phyloP scores from a whole-genome alignment of 2,888 invertebrate species.

The Euzophera pinguis region DNA sequence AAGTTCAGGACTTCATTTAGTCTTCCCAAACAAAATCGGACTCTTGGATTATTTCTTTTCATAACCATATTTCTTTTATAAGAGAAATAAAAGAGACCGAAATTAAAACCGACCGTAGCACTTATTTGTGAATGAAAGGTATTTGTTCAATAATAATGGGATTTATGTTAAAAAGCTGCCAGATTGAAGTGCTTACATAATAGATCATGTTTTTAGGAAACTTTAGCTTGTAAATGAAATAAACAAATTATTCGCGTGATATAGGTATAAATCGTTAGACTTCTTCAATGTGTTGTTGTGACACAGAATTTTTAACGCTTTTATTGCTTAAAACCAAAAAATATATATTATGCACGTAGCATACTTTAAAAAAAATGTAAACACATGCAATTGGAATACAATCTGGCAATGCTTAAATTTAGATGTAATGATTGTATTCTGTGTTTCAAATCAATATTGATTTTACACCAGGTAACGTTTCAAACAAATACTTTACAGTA shows the following conservation, averaged over 20 bases:
- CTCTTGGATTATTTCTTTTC: conserved; percentile 6
- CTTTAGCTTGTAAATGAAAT: conserved; percentile 19
- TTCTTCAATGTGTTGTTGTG: too few species aligned
- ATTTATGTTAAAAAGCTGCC: conserved; percentile 35
- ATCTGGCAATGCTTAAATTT: too few species aligned
- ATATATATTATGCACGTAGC: too few species aligned
- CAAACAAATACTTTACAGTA: too few species aligned
- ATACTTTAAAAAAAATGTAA: too few species aligned
- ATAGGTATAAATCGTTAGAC: conserved; percentile 11
- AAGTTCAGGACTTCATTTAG: conserved; percentile 4
- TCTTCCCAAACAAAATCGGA: not conserved
- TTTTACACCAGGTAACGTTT: too few species aligned
- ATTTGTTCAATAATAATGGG: conserved; percentile 42
- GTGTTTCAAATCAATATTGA: too few species aligned
- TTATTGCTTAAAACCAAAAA: too few species aligned
- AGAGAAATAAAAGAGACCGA: not conserved
- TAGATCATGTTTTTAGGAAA: conserved; percentile 38
- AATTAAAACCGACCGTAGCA: conserved; percentile 12
- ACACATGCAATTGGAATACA: too few species aligned
- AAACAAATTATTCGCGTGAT: not conserved
- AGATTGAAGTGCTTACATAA: conserved; percentile 39
- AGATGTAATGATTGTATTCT: too few species aligned
- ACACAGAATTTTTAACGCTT: too few species aligned
- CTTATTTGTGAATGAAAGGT: conserved; percentile 37
- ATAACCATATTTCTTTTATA: conserved; percentile 10